Evolutionary conservation across 2,888 invertebrate species (phyloP), one percentile per base, ranked within the genome.

Genomic region (Cybosia mesomella): DNA sequence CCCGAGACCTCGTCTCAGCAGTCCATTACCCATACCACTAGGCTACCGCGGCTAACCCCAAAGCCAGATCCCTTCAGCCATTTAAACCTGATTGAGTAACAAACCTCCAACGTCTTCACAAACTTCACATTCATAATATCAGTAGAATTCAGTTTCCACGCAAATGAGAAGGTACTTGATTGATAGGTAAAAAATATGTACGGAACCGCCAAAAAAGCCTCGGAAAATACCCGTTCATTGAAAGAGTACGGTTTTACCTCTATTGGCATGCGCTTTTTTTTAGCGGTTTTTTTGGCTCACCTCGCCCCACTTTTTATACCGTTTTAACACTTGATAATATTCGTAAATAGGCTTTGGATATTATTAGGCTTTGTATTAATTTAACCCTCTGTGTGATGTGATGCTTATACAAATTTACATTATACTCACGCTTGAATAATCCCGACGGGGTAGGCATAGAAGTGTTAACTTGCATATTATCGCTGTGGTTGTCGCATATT

Each of bases 181-280:
- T 39, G 34, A 58, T 21, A 39, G 10, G 3, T 15, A 24, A 54
- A 11, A 61, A 55, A 61, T 57, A 57, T 1, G 24, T 22, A 59
- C 58, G 39, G 63, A 58, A 64, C 63, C 67, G 49, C 24, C 2
- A 73, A 58, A 43, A 34, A 58, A 64, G 34, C 59, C 24, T 55
- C 39, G 58, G 59, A 39, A 72, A 74, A 62, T 53, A n/a, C 28
- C 34, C 36, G 22, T 75, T 73, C 68, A 76, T 78, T 74, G 72
- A 76, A 72, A 72, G 73, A 67, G 74, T 74, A 71, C 58, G 70
- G 68, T 80, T 77, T 80, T 72, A 80, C 70, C 72, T 53, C 69
- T 70, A 80, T 80, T 80, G 80, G 74, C 64, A 65, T 68, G 64
- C 66, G 68, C 18, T 65, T 71, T 64, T 57, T 66, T 58, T n/a